These are phyloP conservation scores for Prionailurus bengalensis DNA, from an alignment of 2,113 vertebrate genomes.

Conservation along the genomic window DNA sequence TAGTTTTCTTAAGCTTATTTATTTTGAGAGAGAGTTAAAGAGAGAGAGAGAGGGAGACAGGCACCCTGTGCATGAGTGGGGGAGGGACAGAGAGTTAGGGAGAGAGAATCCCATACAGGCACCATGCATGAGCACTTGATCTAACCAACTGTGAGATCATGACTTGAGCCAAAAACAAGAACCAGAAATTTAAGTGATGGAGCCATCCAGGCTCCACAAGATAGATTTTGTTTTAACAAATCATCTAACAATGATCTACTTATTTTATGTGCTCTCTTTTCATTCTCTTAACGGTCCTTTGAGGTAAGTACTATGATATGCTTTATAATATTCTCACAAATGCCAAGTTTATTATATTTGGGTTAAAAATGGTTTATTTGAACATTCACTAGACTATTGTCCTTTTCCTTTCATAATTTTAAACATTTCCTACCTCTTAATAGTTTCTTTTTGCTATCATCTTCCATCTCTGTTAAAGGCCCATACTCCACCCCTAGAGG, in stretches of 20 bases:
- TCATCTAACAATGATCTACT: background rate
- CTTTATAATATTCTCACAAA: background rate
- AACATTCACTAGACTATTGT: background rate
- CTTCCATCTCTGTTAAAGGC: background rate
- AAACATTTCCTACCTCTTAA: background rate
- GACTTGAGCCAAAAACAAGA: no score
- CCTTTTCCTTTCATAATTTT: background rate
- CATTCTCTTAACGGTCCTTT: background rate
- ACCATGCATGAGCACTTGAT: no score
- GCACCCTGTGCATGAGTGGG: no score
- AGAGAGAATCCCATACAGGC: no score
- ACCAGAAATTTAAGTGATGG: no score
- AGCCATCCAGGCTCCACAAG: no score
- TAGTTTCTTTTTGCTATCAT: background rate
- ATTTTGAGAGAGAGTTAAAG: no score
- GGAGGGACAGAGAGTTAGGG: no score
- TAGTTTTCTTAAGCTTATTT: no score
- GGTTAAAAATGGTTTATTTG: background rate
- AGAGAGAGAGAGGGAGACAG: no score
- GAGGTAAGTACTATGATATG: background rate
- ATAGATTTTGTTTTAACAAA: background rate
- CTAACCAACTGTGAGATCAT: no score
- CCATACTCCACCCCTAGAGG: rapidly evolving
- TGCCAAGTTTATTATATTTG: background rate
- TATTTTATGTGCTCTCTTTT: background rate